These are phyloP conservation scores for Sylvietta virens DNA, from an alignment of 2,113 vertebrate genomes.

Conservation along the genomic window DNA sequence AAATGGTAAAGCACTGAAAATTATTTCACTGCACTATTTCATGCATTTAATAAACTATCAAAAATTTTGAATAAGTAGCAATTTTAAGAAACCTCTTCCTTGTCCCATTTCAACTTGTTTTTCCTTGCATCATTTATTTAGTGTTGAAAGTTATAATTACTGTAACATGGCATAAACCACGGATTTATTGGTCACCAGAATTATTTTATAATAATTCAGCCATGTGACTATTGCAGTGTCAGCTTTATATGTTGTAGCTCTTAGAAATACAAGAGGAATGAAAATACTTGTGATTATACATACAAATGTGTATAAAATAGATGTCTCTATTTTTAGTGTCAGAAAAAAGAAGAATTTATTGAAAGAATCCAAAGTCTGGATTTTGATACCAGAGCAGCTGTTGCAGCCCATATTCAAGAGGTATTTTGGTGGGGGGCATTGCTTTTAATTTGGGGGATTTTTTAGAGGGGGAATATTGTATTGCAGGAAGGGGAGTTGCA, in stretches of 20 bases:
- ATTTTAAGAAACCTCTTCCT: neutral
- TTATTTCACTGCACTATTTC: neutral
- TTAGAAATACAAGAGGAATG: neutral
- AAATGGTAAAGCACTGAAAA: neutral
- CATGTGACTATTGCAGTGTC: neutral
- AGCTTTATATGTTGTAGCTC: neutral
- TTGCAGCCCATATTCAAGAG: slow-evolving; percentile 98
- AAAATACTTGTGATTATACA: neutral
- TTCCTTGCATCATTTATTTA: neutral
- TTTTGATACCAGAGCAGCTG: slow-evolving; percentile 94
- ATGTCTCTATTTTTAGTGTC: slow-evolving; percentile 80
- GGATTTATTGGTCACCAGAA: neutral
- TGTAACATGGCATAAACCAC: neutral
- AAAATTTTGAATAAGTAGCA: neutral
- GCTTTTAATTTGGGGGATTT: neutral
- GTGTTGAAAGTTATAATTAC: neutral
- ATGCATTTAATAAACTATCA: neutral
- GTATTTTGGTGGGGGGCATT: slow-evolving; percentile 59
- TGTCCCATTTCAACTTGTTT: neutral
- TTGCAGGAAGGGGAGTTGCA: neutral
- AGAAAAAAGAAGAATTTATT: slow-evolving; percentile 97
- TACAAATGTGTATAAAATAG: neutral
- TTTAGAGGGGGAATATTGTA: neutral
- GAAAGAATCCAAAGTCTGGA: slow-evolving; percentile 94
- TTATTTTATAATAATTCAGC: neutral